phyloP scores from a whole-genome alignment of 2,888 invertebrate genomes.

The Pristionchus fissidentatus region DNA sequence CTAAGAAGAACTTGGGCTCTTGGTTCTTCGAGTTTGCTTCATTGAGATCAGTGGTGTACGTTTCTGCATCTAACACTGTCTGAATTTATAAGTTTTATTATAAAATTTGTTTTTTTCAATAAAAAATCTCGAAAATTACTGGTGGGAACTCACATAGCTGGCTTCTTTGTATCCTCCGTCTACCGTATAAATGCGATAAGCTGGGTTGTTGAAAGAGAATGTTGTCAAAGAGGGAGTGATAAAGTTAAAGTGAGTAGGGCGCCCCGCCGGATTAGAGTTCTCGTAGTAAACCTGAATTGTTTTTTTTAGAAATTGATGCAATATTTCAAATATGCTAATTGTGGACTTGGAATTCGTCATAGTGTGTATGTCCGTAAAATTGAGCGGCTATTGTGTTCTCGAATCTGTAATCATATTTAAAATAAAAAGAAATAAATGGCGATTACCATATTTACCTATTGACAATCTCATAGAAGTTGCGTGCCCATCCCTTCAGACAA shows the following conservation, averaged over 20 bases:
- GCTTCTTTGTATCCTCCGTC: conserved; percentile 84
- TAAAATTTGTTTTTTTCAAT: neutral
- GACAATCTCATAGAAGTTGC: conserved; percentile 81
- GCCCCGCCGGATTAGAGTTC: conserved; percentile 58
- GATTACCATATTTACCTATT: conserved; percentile 69
- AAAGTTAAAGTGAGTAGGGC: conserved; percentile 68
- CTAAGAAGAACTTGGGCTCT: conserved; percentile 59
- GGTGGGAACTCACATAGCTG: conserved; percentile 65
- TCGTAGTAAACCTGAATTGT: conserved; percentile 63
- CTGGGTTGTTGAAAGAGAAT: conserved; percentile 86
- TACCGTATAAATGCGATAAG: conserved; percentile 92
- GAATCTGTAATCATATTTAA: conserved; percentile 80
- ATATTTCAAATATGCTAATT: too few species aligned
- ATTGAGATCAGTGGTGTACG: conserved; percentile 64
- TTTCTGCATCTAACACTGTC: conserved; percentile 65
- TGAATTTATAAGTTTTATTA: conserved; percentile 50
- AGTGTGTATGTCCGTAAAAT: conserved; percentile 93
- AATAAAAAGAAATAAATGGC: neutral
- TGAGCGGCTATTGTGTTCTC: conserved; percentile 85
- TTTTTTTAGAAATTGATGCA: neutral
- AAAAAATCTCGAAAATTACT: neutral
- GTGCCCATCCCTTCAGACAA: conserved; percentile 86
- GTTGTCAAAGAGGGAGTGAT: conserved; percentile 88
- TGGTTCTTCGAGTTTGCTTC: conserved; percentile 61
- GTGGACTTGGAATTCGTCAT: conserved; percentile 84